Percentiles rank a stretch among this genome's conserved stretches.
phyloP scores from a whole-genome alignment of 2,888 invertebrate genomes.

The Eulithis testata region DNA sequence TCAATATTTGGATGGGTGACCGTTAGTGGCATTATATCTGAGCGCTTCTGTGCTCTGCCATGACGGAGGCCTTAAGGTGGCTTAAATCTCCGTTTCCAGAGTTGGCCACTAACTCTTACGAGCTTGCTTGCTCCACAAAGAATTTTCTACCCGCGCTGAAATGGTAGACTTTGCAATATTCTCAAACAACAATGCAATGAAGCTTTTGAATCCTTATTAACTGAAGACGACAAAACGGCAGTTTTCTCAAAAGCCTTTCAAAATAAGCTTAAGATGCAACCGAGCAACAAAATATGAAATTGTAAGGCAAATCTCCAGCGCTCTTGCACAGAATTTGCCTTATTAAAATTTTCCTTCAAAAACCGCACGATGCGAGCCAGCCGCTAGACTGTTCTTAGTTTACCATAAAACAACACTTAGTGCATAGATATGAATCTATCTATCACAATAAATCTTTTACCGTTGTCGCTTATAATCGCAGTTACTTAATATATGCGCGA shows the following conservation, averaged over 20 bases:
- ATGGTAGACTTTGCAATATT: too few relatives aligned
- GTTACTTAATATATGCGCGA: too few relatives aligned
- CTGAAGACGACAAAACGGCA: slow-evolving; percentile 22
- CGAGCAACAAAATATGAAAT: slow-evolving; percentile 48
- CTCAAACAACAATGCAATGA: neutral
- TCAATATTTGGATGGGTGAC: too few relatives aligned
- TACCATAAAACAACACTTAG: slow-evolving; percentile 14
- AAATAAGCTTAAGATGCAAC: slow-evolving; percentile 33
- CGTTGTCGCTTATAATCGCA: too few relatives aligned
- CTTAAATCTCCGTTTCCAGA: too few relatives aligned
- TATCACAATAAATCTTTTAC: neutral
- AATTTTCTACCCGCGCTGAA: too few relatives aligned
- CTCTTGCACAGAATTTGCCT: slow-evolving; percentile 46
- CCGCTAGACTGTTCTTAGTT: slow-evolving; percentile 18
- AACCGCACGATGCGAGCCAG: slow-evolving; percentile 43
- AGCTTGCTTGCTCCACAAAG: too few relatives aligned
- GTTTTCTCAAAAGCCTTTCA: slow-evolving; percentile 30
- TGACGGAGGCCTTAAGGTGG: too few relatives aligned
- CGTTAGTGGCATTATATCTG: too few relatives aligned
- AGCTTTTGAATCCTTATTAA: slow-evolving; percentile 20
- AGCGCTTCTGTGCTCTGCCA: too few relatives aligned
- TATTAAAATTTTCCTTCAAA: slow-evolving; percentile 63
- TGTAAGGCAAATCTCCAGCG: slow-evolving; percentile 48
- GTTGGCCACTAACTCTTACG: too few relatives aligned
- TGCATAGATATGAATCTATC: slow-evolving; percentile 10